Evolutionary conservation across 2,888 invertebrate species (phyloP).

Genomic region (Drosophila emarginata): DNA sequence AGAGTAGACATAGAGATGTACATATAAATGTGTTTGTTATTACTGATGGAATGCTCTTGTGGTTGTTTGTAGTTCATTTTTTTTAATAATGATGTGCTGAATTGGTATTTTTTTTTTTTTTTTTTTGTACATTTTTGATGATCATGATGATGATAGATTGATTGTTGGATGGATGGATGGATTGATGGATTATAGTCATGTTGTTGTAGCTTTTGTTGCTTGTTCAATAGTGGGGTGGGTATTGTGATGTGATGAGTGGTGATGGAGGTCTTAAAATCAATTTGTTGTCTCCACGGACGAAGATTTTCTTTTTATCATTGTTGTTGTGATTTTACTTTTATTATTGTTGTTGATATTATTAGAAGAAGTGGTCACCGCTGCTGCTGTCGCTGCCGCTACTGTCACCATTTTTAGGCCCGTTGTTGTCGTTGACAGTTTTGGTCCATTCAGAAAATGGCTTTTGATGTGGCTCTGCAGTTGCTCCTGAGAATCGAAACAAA

Average conservation of each 20-base stretch:
- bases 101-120: conserved; percentile 11
- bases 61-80: background rate
- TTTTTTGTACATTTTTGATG: conserved; percentile 6
- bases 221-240: background rate
- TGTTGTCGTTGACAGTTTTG: conserved; percentile 41
- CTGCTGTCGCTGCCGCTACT: background rate
- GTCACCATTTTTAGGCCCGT: conserved; percentile 7
- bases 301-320: background rate
- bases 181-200: background rate
- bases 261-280: conserved; percentile 3
- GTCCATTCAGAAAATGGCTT: conserved; percentile 82
- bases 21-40: conserved; percentile 10
- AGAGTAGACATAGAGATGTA: background rate
- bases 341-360: conserved; percentile 18
- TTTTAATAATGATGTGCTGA: conserved; percentile 9
- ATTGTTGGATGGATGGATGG: background rate
- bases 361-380: conserved; percentile 8
- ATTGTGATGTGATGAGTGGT: background rate
- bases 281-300: background rate
- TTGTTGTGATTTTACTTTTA: conserved; percentile 3
- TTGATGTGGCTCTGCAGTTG: conserved; percentile 82
- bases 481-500: conserved; percentile 81
- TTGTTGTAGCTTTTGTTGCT: conserved; percentile 6
- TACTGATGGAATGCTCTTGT: conserved; percentile 15
- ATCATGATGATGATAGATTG: background rate